These are phyloP conservation scores for Coptotermes formosanus DNA, from an alignment of 1,140 invertebrate species.

Conservation along the genomic window DNA sequence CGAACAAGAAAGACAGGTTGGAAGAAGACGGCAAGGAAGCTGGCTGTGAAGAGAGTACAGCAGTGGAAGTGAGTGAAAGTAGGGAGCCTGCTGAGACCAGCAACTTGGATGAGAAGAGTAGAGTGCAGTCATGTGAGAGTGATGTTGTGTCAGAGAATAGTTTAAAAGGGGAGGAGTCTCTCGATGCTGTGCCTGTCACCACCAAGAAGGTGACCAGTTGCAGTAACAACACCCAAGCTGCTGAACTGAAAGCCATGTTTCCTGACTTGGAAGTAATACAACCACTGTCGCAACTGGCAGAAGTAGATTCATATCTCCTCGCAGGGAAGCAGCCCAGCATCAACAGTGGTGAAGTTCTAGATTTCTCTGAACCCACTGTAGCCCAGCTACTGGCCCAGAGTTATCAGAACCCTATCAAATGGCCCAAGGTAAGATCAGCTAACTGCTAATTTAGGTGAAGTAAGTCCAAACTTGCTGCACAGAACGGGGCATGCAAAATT, in stretches of 20 bases:
- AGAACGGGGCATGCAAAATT: too few relatives aligned
- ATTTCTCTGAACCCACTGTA: constrained; percentile 61
- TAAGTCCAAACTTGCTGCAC: too few relatives aligned
- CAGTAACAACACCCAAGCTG: constrained; percentile 21
- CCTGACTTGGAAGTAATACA: constrained; percentile 72
- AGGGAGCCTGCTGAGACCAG: constrained; percentile 21
- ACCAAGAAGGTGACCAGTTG: neutral
- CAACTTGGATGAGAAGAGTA: constrained; percentile 35
- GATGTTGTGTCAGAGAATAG: constrained; percentile 24
- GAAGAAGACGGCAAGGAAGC: constrained; percentile 28
- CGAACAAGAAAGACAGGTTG: constrained; percentile 37
- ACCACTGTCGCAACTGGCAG: constrained; percentile 57
- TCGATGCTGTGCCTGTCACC: neutral
- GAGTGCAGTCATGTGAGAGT: constrained; percentile 28
- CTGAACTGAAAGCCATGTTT: constrained; percentile 69
- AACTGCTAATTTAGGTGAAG: too few relatives aligned
- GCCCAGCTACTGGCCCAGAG: constrained; percentile 59
- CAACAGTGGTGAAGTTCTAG: constrained; percentile 43
- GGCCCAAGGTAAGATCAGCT: constrained; percentile 54
- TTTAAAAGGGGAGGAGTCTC: constrained; percentile 9
- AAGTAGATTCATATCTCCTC: constrained; percentile 60
- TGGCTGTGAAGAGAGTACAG: neutral
- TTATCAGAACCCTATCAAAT: constrained; percentile 55
- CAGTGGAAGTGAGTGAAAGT: constrained; percentile 21
- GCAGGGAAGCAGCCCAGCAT: constrained; percentile 49